phyloP scores from a whole-genome alignment of 2,797 vertebrate species.

The Bradypodion pumilum region DNA sequence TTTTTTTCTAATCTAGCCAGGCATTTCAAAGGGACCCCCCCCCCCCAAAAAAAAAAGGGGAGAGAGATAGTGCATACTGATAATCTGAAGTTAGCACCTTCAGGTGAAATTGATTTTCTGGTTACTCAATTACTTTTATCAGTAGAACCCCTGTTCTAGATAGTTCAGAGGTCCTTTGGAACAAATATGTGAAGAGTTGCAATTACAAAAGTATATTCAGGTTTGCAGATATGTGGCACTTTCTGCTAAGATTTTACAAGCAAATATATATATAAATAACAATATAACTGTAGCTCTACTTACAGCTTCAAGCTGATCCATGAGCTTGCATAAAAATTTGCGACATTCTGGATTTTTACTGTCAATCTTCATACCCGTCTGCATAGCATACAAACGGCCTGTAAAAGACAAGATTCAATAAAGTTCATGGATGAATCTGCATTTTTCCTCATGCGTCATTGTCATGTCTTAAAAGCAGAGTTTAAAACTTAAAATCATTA shows the following conservation, averaged over 20 bases:
- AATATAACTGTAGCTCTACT: conserved; percentile 63
- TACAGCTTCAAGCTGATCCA: conserved; percentile 96
- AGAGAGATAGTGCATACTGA: too few species aligned
- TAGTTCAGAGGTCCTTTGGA: too few species aligned
- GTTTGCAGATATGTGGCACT: not conserved
- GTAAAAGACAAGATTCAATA: conserved; percentile 55
- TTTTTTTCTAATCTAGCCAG: too few species aligned
- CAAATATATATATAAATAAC: not conserved
- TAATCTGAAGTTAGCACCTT: too few species aligned
- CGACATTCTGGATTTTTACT: conserved; percentile 94
- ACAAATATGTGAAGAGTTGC: too few species aligned
- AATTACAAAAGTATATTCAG: not conserved
- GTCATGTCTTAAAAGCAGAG: not conserved
- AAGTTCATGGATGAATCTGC: not conserved
- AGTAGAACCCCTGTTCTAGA: not conserved
- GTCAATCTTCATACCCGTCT: conserved; percentile 97
- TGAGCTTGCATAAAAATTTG: conserved; percentile 93
- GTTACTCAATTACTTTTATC: not conserved
- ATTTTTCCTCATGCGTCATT: not conserved
- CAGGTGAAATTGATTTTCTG: not conserved
- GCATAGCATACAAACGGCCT: conserved; percentile 97
- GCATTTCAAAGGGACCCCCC: too few species aligned
- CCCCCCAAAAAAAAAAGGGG: too few species aligned
- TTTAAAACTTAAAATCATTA: not conserved
- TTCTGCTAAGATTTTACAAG: not conserved